These are phyloP conservation scores for Eupithecia tripunctaria DNA, from an alignment of 2,888 invertebrate species.

Conservation along the genomic window DNA sequence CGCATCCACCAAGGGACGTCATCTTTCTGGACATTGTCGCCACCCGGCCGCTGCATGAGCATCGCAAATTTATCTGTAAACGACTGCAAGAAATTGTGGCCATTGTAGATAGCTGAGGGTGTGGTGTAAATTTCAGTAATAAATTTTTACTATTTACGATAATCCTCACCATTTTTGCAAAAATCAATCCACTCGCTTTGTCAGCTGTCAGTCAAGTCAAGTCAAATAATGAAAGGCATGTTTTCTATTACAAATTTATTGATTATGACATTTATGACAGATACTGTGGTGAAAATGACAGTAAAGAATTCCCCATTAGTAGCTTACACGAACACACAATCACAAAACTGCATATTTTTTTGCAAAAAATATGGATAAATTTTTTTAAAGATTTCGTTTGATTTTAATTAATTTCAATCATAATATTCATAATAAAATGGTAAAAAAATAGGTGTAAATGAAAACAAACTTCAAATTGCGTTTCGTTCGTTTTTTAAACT, in stretches of 20 bases:
- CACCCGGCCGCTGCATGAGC: constrained; percentile 92
- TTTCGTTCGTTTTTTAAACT: neutral
- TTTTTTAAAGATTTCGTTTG: too few relatives aligned
- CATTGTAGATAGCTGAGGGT: constrained; percentile 43
- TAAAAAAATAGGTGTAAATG: neutral
- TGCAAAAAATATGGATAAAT: too few relatives aligned
- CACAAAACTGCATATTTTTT: too few relatives aligned
- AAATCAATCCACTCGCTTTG: constrained; percentile 79
- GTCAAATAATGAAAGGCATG: constrained; percentile 26
- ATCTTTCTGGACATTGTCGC: constrained; percentile 90
- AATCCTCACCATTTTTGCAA: constrained; percentile 77
- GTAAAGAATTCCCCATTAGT: too few relatives aligned
- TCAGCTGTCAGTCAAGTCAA: constrained; percentile 68
- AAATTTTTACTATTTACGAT: constrained; percentile 54
- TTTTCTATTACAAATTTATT: constrained; percentile 10
- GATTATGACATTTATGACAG: neutral
- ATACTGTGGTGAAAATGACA: neutral
- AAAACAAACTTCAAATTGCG: constrained; percentile 35
- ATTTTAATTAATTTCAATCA: too few relatives aligned
- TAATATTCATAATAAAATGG: too few relatives aligned
- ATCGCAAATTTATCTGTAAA: constrained; percentile 91
- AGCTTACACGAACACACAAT: too few relatives aligned
- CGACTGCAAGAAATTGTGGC: constrained; percentile 83
- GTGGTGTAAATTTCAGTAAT: constrained; percentile 19
- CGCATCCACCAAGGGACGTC: constrained; percentile 96